A percentile compares a stretch with the other conserved stretches of the same genome.
Evolutionary conservation across 2,888 invertebrate species (phyloP).

Genomic region (Oxytorus armatus): DNA sequence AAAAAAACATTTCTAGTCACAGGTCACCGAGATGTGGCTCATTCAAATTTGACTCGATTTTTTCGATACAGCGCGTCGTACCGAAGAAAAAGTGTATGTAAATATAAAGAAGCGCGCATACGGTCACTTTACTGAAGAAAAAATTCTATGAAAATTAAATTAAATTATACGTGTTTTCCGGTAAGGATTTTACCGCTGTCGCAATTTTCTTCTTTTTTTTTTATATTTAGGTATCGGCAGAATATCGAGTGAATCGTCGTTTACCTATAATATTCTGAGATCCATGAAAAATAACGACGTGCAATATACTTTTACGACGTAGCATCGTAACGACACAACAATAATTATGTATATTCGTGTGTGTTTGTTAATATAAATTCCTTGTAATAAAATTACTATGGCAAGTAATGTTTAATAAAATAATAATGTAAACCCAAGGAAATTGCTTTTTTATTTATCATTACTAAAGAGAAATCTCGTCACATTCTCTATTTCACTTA

Average conservation of each 20-base stretch:
- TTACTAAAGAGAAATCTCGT: too few relatives aligned
- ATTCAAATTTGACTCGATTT: too few relatives aligned
- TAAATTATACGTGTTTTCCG: slow-evolving; percentile 11
- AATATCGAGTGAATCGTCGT: slow-evolving; percentile 47
- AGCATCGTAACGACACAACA: slow-evolving; percentile 73
- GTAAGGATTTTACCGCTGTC: slow-evolving; percentile 28
- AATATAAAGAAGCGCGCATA: slow-evolving; percentile 51
- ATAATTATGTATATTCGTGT: slow-evolving; percentile 75
- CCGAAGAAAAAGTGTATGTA: slow-evolving; percentile 46
- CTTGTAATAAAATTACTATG: slow-evolving; percentile 79
- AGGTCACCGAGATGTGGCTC: not conserved
- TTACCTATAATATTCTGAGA: slow-evolving; percentile 35
- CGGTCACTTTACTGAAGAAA: slow-evolving; percentile 29
- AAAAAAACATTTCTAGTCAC: slow-evolving; percentile 12
- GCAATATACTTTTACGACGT: slow-evolving; percentile 60
- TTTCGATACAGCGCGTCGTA: not conserved
- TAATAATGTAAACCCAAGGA: slow-evolving; percentile 70
- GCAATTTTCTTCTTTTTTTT: slow-evolving; percentile 25
- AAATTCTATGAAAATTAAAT: not conserved
- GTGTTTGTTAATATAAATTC: slow-evolving; percentile 75
- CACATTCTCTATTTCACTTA: too few relatives aligned
- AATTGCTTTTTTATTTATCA: too few relatives aligned
- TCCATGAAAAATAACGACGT: slow-evolving; percentile 29
- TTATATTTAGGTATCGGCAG: slow-evolving; percentile 28
- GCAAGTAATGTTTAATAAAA: slow-evolving; percentile 77